Evolutionary conservation across 2,113 vertebrate genomes (phyloP), one percentile per base, ranked within the genome.

Genomic region (Electrona antarctica): DNA sequence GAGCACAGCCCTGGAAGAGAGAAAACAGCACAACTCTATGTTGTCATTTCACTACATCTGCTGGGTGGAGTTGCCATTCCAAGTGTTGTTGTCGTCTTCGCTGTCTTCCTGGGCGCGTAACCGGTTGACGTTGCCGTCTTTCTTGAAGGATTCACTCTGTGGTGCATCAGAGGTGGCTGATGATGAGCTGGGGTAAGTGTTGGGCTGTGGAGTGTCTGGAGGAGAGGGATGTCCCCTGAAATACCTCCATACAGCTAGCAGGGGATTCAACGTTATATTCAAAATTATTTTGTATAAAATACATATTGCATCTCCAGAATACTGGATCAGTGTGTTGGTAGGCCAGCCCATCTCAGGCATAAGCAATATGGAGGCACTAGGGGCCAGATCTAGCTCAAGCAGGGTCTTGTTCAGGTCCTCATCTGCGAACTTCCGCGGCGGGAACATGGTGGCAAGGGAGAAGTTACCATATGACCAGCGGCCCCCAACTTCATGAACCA

Each of bases 31-130:
- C 21, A 21, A 6, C 33, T 41, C 33, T 41, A 6, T 41, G 66
- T 63, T 60, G 47, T 74, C 78, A 69, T 50, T 60, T 59, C 50
- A 74, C 91, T 95, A 97, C 96, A 96, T 97, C 81, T 97, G 96
- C 81, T 97, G 95, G 59, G 96, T 97, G 58, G 96, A 97, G 81
- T 97, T 97, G 74, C 96, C 96, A 74, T 97, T 97, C 96, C 96
- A 97, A 7, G 96, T 97, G 83, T 97, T 97, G 83, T 97, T 96
- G 80, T 97, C 96, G 62, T 97, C 96, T 85, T 97, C 94, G 55
- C 92, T 94, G 73, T 96, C 95, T 11, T 95, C 95, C 69, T 95
- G 95, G 67, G 94, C 95, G 83, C 95, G 93, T 84, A 97, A 84
- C 87, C 95, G 93, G 73, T 96, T 95, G 74, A 97, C 93, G 84